Percentiles rank a stretch among this genome's conserved stretches.
phyloP scores from a whole-genome alignment of 2,797 vertebrate species.

The Trichosurus vulpecula region DNA sequence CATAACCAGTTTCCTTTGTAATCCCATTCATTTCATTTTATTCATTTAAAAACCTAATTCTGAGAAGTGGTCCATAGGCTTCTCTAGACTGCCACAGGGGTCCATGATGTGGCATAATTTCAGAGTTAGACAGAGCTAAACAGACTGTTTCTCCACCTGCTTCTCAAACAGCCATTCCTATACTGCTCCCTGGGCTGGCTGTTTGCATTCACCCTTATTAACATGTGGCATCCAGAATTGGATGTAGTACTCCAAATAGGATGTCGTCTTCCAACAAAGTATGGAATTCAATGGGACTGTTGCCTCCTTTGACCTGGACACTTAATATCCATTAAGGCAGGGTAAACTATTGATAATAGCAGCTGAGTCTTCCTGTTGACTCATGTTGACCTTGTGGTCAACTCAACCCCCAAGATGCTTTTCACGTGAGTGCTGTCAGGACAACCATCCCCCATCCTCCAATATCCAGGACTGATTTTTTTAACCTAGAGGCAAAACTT shows the following conservation, averaged over 20 bases:
- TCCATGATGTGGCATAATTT: background rate
- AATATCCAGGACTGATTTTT: background rate
- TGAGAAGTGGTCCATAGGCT: background rate
- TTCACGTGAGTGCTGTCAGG: background rate
- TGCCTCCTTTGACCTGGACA: background rate
- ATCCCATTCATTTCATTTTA: background rate
- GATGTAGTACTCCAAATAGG: background rate
- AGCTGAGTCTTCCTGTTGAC: background rate
- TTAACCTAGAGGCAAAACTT: background rate
- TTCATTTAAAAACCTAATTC: background rate
- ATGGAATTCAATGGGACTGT: background rate
- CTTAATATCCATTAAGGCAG: background rate
- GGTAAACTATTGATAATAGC: background rate
- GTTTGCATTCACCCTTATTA: background rate
- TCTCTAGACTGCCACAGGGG: background rate
- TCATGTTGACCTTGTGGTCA: background rate
- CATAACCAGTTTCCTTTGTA: background rate
- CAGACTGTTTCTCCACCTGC: background rate
- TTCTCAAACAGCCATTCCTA: background rate
- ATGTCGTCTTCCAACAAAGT: background rate
- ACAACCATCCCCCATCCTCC: background rate
- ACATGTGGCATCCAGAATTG: background rate
- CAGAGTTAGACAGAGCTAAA: background rate
- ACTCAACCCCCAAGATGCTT: background rate
- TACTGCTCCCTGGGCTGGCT: background rate